Percentiles rank a stretch among this genome's conserved stretches.
Conservation (phyloP, 2,888 invertebrate genomes). For the Bombylius discolor region DNA sequence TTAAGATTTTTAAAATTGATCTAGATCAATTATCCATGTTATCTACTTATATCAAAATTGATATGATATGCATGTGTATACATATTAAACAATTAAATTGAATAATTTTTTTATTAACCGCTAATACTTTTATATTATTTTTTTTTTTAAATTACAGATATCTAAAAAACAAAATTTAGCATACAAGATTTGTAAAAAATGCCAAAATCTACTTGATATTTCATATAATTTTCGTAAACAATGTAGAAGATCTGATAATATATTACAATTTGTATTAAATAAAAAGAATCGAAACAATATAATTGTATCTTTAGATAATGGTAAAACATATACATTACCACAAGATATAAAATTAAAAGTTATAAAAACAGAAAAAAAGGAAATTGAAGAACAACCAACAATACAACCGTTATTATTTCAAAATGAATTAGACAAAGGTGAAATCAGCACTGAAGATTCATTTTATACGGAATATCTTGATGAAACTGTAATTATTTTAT, state of each 20-base stretch:
- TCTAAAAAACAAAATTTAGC: background rate
- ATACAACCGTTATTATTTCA: too few relatives aligned
- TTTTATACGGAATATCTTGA: too few relatives aligned
- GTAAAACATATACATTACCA: conserved; percentile 3
- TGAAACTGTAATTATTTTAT: too few relatives aligned
- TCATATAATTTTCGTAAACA: conserved; percentile 5
- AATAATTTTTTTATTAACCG: too few relatives aligned
- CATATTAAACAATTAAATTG: too few relatives aligned
- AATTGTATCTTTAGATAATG: conserved; percentile 2
- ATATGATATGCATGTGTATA: too few relatives aligned
- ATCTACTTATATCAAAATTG: too few relatives aligned
- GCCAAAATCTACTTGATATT: background rate
- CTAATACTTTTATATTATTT: background rate
- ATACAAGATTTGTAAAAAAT: conserved; percentile 1
- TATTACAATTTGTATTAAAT: conserved; percentile 2
- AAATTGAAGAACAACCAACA: background rate
- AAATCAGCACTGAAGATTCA: too few relatives aligned
- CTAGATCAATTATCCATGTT: too few relatives aligned
- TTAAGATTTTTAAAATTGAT: too few relatives aligned
- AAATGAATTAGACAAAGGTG: too few relatives aligned
- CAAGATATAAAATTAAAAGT: conserved; percentile 3
- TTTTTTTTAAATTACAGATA: background rate
- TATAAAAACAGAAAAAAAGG: background rate
- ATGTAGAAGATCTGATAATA: conserved; percentile 4
- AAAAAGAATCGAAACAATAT: conserved; percentile 4